Conservation (phyloP, 2,888 invertebrate genomes). For the Fragum sueziense region DNA sequence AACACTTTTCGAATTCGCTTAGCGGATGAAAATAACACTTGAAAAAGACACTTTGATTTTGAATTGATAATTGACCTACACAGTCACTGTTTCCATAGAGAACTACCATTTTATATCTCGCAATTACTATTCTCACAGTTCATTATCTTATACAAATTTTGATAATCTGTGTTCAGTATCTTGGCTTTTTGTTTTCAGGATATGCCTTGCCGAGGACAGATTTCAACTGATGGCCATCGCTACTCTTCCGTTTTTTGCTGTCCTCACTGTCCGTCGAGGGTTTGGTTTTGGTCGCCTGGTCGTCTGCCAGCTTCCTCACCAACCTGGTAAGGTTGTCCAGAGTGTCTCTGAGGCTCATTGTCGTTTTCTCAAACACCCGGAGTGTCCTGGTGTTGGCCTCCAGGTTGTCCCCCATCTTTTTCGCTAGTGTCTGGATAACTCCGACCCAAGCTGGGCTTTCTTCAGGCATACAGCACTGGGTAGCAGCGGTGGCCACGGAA, state of each 20-base stretch:
- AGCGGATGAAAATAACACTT: too few relatives aligned
- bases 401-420: neutral
- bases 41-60: too few relatives aligned
- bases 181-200: neutral
- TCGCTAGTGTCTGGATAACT: neutral
- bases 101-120: too few relatives aligned
- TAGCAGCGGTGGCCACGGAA: neutral
- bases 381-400: neutral
- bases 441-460: neutral
- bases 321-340: neutral
- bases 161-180: neutral
- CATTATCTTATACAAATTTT: too few relatives aligned
- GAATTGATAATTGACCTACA: too few relatives aligned
- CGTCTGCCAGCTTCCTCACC: constrained; percentile 5
- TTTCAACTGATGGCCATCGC: neutral
- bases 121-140: too few relatives aligned
- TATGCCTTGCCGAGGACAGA: neutral
- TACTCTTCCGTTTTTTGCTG: neutral
- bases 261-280: neutral
- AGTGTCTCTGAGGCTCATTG: neutral
- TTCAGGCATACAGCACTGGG: neutral
- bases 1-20: too few relatives aligned
- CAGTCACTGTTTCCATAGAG: too few relatives aligned
- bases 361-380: neutral
- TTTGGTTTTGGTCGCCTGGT: neutral